A percentile compares a stretch with the other conserved stretches of the same genome.
Conservation (phyloP, 2,888 invertebrate genomes). For the Tricholauxania praeusta region DNA sequence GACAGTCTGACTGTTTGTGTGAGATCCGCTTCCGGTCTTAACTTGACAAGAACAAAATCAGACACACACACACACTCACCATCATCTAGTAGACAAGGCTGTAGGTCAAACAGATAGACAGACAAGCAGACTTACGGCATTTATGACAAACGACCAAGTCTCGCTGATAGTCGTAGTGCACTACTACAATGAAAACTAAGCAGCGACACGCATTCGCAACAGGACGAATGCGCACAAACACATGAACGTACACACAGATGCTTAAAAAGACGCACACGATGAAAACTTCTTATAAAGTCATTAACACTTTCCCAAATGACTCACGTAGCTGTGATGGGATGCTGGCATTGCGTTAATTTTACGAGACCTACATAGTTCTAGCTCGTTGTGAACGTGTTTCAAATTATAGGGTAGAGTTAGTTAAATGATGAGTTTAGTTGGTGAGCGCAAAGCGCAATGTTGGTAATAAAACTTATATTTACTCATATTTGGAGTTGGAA, state of each 20-base stretch:
- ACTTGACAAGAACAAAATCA: background rate
- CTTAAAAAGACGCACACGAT: slow-evolving; percentile 1
- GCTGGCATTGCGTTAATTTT: slow-evolving; percentile 12
- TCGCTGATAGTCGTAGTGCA: background rate
- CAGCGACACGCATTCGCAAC: slow-evolving; percentile 3
- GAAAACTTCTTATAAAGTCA: slow-evolving; percentile 46
- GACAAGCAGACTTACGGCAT: background rate
- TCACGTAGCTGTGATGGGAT: slow-evolving; percentile 32
- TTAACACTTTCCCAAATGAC: slow-evolving; percentile 42
- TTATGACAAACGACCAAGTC: slow-evolving; percentile 35
- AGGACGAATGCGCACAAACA: background rate
- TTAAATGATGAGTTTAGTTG: no score
- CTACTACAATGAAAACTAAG: background rate
- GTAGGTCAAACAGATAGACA: slow-evolving; percentile 1
- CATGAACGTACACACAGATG: background rate
- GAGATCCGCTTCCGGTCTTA: slow-evolving; percentile 30
- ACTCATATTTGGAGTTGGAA: no score
- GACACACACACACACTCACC: background rate
- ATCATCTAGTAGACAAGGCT: background rate
- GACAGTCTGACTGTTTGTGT: slow-evolving; percentile 17
- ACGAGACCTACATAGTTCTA: background rate
- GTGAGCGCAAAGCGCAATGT: no score
- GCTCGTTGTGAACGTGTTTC: no score
- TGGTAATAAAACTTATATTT: no score
- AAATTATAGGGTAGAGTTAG: no score